Conservation (phyloP, 2,113 vertebrate species). For the Stomatorhinus ivindoensis region DNA sequence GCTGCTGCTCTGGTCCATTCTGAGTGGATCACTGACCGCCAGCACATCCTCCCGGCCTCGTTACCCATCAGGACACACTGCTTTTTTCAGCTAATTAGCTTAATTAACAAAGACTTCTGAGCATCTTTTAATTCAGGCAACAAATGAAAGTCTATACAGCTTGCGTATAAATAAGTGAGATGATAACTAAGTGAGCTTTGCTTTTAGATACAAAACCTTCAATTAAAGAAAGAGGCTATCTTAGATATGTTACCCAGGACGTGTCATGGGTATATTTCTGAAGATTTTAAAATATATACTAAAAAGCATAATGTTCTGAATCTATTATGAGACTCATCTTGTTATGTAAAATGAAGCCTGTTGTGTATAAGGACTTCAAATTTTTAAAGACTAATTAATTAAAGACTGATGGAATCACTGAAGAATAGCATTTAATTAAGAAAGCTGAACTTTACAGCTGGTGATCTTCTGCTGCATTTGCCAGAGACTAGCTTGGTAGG, state of each 20-base stretch:
- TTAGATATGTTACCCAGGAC: not conserved
- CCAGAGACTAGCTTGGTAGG: not conserved
- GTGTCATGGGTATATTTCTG: not conserved
- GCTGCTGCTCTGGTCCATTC: not conserved
- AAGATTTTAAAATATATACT: not conserved
- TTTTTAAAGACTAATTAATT: not conserved
- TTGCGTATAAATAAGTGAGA: not conserved
- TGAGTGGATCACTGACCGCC: not conserved
- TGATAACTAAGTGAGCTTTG: not conserved
- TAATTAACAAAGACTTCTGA: not conserved
- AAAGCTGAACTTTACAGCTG: not conserved
- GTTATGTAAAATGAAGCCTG: not conserved
- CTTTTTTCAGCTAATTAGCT: not conserved
- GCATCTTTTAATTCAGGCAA: not conserved
- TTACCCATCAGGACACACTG: not conserved
- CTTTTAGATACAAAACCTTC: not conserved
- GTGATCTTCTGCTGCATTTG: not conserved
- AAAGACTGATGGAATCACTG: not conserved
- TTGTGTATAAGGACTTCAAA: not conserved
- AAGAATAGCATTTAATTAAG: not conserved
- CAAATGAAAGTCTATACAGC: not conserved
- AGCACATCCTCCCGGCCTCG: too few species aligned
- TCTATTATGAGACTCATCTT: not conserved
- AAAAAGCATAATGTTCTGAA: not conserved
- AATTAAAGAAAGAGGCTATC: not conserved